Conservation (phyloP, 2,888 invertebrate species). For the Abrostola triplasia region DNA sequence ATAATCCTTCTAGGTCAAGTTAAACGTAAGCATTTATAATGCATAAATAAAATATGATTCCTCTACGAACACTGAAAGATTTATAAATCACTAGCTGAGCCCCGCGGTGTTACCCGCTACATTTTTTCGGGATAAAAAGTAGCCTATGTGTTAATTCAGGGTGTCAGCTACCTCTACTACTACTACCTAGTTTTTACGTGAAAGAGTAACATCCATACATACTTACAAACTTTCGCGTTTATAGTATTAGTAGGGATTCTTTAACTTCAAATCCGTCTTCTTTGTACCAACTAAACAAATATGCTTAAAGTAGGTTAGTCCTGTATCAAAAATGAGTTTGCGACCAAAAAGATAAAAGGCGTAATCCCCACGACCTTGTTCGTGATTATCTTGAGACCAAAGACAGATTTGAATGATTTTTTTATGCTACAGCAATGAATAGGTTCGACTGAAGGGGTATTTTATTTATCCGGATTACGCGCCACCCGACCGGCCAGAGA, state of each 20-base stretch:
- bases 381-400: slow-evolving; percentile 54
- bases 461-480: slow-evolving; percentile 45
- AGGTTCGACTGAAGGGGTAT: slow-evolving; percentile 29
- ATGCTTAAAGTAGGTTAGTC: slow-evolving; percentile 38
- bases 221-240: no score
- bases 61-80: slow-evolving; percentile 16
- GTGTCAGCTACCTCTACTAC: no score
- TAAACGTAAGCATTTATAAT: not conserved
- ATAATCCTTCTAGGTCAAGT: no score
- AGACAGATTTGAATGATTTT: slow-evolving; percentile 58
- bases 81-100: slow-evolving; percentile 5
- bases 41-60: slow-evolving; percentile 13
- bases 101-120: no score
- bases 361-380: slow-evolving; percentile 51
- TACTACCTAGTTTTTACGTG: no score
- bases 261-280: slow-evolving; percentile 38
- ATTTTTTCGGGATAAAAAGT: no score
- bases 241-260: no score
- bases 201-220: no score
- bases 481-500: slow-evolving; percentile 4
- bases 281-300: slow-evolving; percentile 32
- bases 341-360: slow-evolving; percentile 48
- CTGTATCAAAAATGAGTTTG: slow-evolving; percentile 48
- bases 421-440: slow-evolving; percentile 50
- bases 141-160: no score